Evolutionary conservation across 2,797 vertebrate genomes (phyloP), one percentile per base, ranked within the genome.

Genomic region (Choloepus didactylus): DNA sequence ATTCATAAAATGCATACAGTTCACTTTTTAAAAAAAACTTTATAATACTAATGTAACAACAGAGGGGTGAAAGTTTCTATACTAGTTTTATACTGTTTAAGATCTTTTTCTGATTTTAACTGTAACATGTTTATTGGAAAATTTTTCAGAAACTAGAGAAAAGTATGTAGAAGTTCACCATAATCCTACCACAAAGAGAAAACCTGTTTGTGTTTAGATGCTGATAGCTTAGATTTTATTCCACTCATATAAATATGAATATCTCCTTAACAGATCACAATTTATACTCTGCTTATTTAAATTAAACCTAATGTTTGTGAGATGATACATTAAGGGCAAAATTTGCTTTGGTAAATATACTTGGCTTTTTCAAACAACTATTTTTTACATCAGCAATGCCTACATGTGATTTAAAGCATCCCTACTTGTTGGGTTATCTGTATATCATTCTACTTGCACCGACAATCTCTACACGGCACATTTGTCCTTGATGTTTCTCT

Each of bases 1-100:
- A 72, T 62, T 91, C 31, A 88, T 62, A 64, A 64, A 83, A 91
- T 67, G 3, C 15, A 72, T 54, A 60, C 9, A 56, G 49, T 35
- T 87, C 6, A 66, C 84, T 62, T 92, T 94, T 87, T 92, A 60
- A 85, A 86, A 75, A 75, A 95, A 88, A 46, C 31, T 87, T 87
- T 73, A 60, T 35, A 64, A 38, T 79, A 87, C 19, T 83, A 85
- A 90, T 31, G 21, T 49, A 66, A 25, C 31, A 93, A 93, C 54
- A n/a, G 27, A 87, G 31, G 12, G 62, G 12, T 25, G 41, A n/a
- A 4, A 73, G 31, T 72, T 83, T 88, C 64, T 87, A 6, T 35
- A 73, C 75, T 54, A 85, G 54, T 75, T 67, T 72, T 60, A 80
- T 59, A 69, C 10, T 0, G 79, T 92, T 88, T 15, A 73, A 92